Conservation (phyloP, 2,113 vertebrate species). For the Bagarius yarrelli region DNA sequence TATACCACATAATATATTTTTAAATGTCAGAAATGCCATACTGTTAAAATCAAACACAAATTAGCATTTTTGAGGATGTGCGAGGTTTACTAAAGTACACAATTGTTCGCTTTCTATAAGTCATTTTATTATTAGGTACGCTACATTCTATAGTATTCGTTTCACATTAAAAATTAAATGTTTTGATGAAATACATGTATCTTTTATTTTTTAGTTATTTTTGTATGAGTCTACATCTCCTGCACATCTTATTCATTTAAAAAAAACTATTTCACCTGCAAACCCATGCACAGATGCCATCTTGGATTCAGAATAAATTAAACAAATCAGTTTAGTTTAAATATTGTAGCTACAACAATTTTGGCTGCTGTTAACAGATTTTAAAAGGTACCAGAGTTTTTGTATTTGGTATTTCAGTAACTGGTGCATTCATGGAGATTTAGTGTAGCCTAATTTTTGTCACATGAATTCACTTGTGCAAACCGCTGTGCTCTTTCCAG, state of each 20-base stretch:
- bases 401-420: not conserved
- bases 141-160: not conserved
- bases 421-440: not conserved
- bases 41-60: not conserved
- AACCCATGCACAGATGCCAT: not conserved
- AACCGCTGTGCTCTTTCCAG: constrained; percentile 3
- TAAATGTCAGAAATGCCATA: not conserved
- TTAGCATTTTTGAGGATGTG: not conserved
- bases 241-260: not conserved
- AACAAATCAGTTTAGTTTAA: not conserved
- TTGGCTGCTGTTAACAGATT: not conserved
- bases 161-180: not conserved
- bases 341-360: not conserved
- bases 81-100: not conserved
- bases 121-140: not conserved
- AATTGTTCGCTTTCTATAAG: not conserved
- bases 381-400: not conserved
- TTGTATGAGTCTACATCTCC: not conserved
- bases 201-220: not conserved
- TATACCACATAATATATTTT: not conserved
- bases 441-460: constrained; percentile 15
- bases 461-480: constrained; percentile 13
- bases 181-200: not conserved
- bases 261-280: not conserved
- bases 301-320: not conserved